Base-by-base conservation (phyloP, 2,113 vertebrate species). In the Thunnus thynnus region DNA sequence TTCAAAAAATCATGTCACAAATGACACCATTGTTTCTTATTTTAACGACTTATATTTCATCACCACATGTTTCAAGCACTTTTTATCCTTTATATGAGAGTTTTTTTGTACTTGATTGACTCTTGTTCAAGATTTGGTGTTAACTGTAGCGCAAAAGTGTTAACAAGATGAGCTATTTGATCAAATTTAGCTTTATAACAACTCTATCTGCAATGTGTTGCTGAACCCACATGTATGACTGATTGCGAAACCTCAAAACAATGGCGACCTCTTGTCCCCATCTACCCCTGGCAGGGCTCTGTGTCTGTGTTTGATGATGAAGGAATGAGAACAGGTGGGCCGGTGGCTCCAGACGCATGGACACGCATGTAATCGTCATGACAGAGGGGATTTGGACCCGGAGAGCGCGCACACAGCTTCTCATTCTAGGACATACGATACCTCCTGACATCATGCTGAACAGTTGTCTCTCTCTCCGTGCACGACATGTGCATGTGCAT, bases 291-390 rank as follows among this genome's bases (percentile, higher is more conserved):
- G 44, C 36, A 65, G n/a, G 72, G 36, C 22, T 16, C 58, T 13
- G 46, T 27, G 72, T 75, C 68, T 48, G 14, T 66, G 55, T 75
- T 5, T 73, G 76, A 83, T 66, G 67, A 82, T 90, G 88, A 88
- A 82, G 87, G 84, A 89, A 90, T 85, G 76, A 64, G 64, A 91
- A 92, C 92, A 94, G 93, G 92, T 93, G 92, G 88, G 55, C 62
- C 64, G 5, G 25, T 80, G 87, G 85, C 90, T 92, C 88, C 89
- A 92, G 88, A 83, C 83, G 5, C 66, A 90, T 44, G 65, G 88
- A 69, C 80, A 83, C 27, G 78, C 87, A 78, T 87, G 86, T 90
- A 85, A 92, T 89, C 22, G 46, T 76, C 64, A 71, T 78, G 87
- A 89, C 80, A 72, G 74, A 60, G 58, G 88, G 88, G 87, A 91